These are phyloP conservation scores for Torymus aiolomorphi DNA, from an alignment of 2,888 invertebrate species.

Conservation along the genomic window DNA sequence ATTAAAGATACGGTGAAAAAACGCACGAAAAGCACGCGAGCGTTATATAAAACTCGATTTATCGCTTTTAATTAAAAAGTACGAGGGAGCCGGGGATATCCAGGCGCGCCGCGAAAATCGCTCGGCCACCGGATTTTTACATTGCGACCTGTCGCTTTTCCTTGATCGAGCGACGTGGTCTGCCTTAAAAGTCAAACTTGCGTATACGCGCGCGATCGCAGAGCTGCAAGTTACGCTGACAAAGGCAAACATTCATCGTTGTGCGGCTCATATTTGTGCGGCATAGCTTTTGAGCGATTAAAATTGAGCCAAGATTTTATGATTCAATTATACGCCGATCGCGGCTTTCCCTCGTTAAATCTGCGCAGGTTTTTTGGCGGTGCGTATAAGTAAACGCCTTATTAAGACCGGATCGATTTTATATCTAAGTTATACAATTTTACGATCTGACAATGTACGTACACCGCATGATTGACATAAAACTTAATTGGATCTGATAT, in stretches of 20 bases:
- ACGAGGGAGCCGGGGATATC: not conserved
- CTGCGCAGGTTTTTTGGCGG: slow-evolving; percentile 1
- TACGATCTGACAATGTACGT: slow-evolving; percentile 13
- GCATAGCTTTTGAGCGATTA: slow-evolving; percentile 19
- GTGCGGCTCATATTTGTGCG: not conserved
- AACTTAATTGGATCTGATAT: slow-evolving; percentile 5
- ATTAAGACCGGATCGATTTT: slow-evolving; percentile 11
- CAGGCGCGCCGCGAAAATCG: slow-evolving; percentile 25
- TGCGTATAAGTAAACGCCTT: slow-evolving; percentile 9
- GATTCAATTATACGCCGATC: slow-evolving; percentile 42
- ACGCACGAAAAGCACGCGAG: slow-evolving; percentile 15
- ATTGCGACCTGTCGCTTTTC: slow-evolving; percentile 6
- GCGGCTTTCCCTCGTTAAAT: slow-evolving; percentile 14
- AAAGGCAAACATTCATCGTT: slow-evolving; percentile 5
- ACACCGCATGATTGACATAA: not conserved
- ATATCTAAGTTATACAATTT: slow-evolving; percentile 6
- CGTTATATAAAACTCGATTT: slow-evolving; percentile 52
- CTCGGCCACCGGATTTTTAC: slow-evolving; percentile 23
- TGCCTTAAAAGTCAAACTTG: not conserved
- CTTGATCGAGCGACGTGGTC: not conserved
- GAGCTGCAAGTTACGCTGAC: not conserved
- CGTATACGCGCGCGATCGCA: too few species aligned
- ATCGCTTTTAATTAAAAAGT: slow-evolving; percentile 57
- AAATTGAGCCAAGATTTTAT: slow-evolving; percentile 29
- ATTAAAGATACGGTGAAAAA: slow-evolving; percentile 54